These are phyloP conservation scores for Hozukius guyotensis DNA, from an alignment of 2,797 vertebrate species.

Conservation along the genomic window DNA sequence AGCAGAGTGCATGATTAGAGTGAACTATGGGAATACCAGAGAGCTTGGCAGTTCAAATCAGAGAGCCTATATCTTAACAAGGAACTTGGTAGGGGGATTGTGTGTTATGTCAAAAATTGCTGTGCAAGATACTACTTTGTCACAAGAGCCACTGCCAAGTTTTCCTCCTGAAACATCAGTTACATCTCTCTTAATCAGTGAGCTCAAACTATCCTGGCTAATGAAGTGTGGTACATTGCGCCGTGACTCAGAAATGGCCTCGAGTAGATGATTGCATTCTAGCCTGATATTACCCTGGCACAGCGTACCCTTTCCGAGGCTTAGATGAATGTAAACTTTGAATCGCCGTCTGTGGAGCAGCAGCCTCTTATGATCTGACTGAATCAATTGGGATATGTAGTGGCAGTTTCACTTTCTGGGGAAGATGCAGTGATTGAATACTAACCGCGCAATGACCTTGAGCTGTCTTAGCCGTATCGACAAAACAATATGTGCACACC, in stretches of 20 bases:
- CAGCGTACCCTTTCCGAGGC: not conserved
- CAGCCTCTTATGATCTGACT: conserved; percentile 54
- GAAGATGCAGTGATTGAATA: conserved; percentile 66
- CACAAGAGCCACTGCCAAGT: conserved; percentile 52
- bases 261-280: conserved; percentile 59
- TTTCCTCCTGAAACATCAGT: conserved; percentile 47
- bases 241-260: conserved; percentile 63
- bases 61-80: conserved; percentile 47
- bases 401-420: conserved; percentile 60
- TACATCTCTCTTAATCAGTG: conserved; percentile 66
- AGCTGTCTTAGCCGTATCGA: conserved; percentile 71
- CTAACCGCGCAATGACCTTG: conserved; percentile 73
- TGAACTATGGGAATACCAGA: conserved; percentile 21
- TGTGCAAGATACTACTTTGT: conserved; percentile 48
- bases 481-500: conserved; percentile 80
- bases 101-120: conserved; percentile 47
- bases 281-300: conserved; percentile 56
- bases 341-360: conserved; percentile 36
- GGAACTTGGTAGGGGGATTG: conserved; percentile 33
- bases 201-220: conserved; percentile 66
- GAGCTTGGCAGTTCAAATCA: conserved; percentile 48
- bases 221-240: conserved; percentile 64
- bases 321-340: conserved; percentile 51
- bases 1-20: conserved; percentile 35
- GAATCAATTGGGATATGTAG: conserved; percentile 46